Evolutionary conservation across 2,888 invertebrate species (phyloP), one percentile per base, ranked within the genome.

Genomic region (Callinectes sapidus): DNA sequence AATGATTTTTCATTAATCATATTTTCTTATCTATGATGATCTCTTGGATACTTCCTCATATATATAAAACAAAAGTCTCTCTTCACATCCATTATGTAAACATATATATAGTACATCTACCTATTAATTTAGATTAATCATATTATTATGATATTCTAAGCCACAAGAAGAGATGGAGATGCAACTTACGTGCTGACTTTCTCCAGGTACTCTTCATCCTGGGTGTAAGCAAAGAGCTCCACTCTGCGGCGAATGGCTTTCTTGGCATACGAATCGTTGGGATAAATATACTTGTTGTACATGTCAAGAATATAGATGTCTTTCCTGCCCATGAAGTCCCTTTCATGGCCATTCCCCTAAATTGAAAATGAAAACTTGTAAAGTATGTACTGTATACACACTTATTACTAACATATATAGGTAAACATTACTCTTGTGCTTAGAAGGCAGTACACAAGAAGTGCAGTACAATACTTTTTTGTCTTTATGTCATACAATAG

Each of bases 291-390:
- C 87, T 96, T 96, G 96, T 98, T 98, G 95, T 98, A 98, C 95
- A 98, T 97, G 95, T 98, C 98, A 96, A 98, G 96, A 94, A 98
- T 98, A 95, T 97, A 98, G n/a, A 98, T 97, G 95, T 97, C 96
- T 14, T 95, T 95, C 87, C 97, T 97, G 89, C 97, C 96, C 92
- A 97, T 96, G 95, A 98, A 98, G 95, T 98, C 98, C 23, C 97
- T 96, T 95, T 97, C 97, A 95, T 98, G 97, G 0, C 98, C 98
- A 96, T 98, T 98, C 0, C 98, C 98, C 97, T 97, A 95, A 35
- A 95, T 94, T 95, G n/a, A 55, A 10, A 42, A 54, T 18, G 61
- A 88, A 90, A 13, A 90, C 48, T n/a, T n/a, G 16, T 18, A 90
- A n/a, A n/a, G n/a, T n/a, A n/a, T n/a, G n/a, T n/a, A n/a, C n/a